Percentiles rank a stretch among this genome's conserved stretches.
These are phyloP conservation scores for Recurvirostra avosetta DNA, from an alignment of 2,113 vertebrate species.

Conservation along the genomic window DNA sequence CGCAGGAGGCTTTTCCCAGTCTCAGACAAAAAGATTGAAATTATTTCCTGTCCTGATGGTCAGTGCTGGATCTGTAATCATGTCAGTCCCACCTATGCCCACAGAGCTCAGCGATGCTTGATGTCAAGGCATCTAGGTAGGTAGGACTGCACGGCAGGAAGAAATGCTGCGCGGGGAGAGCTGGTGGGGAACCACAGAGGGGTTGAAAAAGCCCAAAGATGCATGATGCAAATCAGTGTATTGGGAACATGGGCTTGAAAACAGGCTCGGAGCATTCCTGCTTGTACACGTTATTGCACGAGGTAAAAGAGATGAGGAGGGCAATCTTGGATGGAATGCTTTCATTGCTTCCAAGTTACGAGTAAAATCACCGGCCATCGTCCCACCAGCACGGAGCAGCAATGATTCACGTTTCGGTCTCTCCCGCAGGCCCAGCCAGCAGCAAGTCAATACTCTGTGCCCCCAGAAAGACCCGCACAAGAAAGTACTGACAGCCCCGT, in stretches of 20 bases:
- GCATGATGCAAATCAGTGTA: not conserved
- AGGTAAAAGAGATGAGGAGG: not conserved
- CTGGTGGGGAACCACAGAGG: not conserved
- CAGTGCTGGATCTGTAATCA: not conserved
- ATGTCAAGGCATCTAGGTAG: not conserved
- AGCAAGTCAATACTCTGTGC: not conserved
- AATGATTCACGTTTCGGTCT: not conserved
- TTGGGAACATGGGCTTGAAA: not conserved
- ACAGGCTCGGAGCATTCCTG: not conserved
- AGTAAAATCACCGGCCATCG: not conserved
- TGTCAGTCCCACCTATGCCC: not conserved
- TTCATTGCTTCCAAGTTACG: not conserved
- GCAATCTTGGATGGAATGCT: not conserved
- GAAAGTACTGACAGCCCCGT: not conserved
- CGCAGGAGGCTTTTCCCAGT: not conserved
- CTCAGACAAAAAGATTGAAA: not conserved
- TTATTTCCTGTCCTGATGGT: slow-evolving; percentile 4
- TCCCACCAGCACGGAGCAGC: not conserved
- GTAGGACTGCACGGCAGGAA: not conserved
- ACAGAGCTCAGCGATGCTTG: not conserved
- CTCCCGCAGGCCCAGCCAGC: not conserved
- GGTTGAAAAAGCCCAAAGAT: not conserved
- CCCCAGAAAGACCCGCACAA: not conserved
- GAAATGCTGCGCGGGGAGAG: not conserved
- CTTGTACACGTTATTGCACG: not conserved